These are phyloP conservation scores for Hemitrygon akajei DNA, from an alignment of 2,797 vertebrate genomes.

Conservation along the genomic window DNA sequence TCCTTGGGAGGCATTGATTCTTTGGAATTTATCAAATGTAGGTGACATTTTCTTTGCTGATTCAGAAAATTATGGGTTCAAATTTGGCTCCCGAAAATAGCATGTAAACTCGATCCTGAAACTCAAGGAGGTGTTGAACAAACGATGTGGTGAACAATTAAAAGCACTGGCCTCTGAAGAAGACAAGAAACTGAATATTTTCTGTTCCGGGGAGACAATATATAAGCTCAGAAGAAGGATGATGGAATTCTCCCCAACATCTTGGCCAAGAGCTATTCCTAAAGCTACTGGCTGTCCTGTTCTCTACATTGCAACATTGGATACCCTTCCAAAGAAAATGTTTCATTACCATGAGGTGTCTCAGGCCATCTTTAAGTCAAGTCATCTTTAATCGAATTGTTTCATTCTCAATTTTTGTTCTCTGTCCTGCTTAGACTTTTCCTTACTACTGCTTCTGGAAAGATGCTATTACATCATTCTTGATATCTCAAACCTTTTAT, in stretches of 20 bases:
- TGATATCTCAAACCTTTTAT: no score
- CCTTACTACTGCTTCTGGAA: no score
- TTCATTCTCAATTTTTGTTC: no score
- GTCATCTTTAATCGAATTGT: no score
- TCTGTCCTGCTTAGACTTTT: no score
- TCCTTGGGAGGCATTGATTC: not conserved
- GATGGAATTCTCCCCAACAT: not conserved
- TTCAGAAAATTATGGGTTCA: not conserved
- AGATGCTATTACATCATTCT: no score
- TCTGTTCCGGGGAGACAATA: not conserved
- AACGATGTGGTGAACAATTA: not conserved
- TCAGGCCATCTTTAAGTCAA: not conserved
- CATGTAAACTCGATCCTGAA: not conserved
- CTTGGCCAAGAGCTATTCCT: not conserved
- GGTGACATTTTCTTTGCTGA: not conserved
- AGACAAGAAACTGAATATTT: not conserved
- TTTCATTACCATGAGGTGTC: not conserved
- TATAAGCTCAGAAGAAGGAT: not conserved
- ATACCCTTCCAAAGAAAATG: not conserved
- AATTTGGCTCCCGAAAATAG: not conserved
- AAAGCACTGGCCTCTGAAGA: not conserved
- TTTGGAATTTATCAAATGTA: not conserved
- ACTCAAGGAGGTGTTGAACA: not conserved
- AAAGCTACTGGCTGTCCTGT: not conserved
- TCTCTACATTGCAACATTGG: not conserved